phyloP scores from a whole-genome alignment of 64 coral and sea anemone genomes.

The Dendrophyllia cribrosa region DNA sequence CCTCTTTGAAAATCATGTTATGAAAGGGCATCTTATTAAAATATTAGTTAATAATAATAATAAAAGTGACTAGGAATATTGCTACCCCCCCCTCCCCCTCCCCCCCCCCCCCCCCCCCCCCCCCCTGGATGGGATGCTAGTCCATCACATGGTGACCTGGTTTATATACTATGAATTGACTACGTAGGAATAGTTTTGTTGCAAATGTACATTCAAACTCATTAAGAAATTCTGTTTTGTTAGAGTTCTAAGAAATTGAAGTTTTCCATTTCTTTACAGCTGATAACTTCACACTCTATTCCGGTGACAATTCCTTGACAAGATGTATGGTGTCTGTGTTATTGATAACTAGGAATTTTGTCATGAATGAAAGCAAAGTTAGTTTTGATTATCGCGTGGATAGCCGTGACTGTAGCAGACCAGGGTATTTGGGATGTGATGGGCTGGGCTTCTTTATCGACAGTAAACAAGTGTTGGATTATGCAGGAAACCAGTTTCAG shows the following conservation, averaged over 20 bases:
- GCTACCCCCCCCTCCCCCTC: no score
- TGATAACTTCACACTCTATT: constrained; percentile 47
- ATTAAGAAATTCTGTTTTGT: background rate
- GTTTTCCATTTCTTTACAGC: constrained; percentile 3
- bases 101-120: no score
- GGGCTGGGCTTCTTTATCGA: constrained; percentile 62
- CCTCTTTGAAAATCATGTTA: no score
- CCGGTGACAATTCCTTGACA: constrained; percentile 59
- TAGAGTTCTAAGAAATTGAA: background rate
- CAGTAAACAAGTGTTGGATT: constrained; percentile 10
- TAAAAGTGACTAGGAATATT: no score
- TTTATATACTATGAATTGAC: no score
- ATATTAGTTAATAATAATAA: no score
- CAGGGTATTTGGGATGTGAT: constrained; percentile 44
- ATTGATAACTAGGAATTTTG: constrained; percentile 51
- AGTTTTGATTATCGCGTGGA: constrained; percentile 54
- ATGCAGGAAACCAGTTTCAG: constrained; percentile 33
- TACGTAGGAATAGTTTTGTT: no score
- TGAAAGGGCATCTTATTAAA: no score
- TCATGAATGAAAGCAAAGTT: constrained; percentile 3
- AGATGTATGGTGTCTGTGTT: constrained; percentile 54
- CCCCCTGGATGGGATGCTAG: no score
- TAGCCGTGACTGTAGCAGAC: constrained; percentile 19
- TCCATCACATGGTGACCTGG: no score
- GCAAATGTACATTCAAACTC: no score